Evolutionary conservation across 2,113 vertebrate genomes (phyloP).

Genomic region (Salminus brasiliensis): DNA sequence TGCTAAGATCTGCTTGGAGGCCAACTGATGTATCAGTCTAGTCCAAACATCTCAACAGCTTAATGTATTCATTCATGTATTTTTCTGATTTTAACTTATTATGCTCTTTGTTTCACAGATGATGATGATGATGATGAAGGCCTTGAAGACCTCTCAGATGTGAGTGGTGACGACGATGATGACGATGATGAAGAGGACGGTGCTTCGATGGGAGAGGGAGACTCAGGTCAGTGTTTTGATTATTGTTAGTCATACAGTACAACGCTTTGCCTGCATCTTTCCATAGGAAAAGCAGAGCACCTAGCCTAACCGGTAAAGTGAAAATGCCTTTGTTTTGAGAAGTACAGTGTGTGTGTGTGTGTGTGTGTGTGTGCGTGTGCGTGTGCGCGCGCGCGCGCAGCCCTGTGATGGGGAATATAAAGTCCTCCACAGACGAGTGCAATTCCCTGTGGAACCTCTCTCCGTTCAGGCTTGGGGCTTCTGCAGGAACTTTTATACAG

Average conservation of each 20-base stretch:
- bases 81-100: no score
- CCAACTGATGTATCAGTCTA: no score
- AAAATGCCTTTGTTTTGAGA: constrained; percentile 1
- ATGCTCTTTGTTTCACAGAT: constrained; percentile 51
- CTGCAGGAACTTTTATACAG: constrained; percentile 21
- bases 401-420: neutral
- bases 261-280: neutral
- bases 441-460: constrained; percentile 18
- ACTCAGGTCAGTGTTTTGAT: constrained; percentile 65
- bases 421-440: constrained; percentile 12
- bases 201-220: constrained; percentile 44
- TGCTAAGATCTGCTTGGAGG: no score
- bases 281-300: neutral
- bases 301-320: neutral
- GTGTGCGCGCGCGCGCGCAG: neutral
- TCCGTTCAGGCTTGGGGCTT: constrained; percentile 6
- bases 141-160: constrained; percentile 66
- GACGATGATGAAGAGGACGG: constrained; percentile 32
- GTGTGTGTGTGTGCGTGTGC: no score
- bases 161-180: constrained; percentile 61
- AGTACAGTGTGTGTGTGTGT: neutral
- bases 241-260: constrained; percentile 10
- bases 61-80: no score
- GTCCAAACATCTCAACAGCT: no score
- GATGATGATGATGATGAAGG: constrained; percentile 62